phyloP scores from a whole-genome alignment of 2,797 vertebrate genomes.

The Rallus crepitans region DNA sequence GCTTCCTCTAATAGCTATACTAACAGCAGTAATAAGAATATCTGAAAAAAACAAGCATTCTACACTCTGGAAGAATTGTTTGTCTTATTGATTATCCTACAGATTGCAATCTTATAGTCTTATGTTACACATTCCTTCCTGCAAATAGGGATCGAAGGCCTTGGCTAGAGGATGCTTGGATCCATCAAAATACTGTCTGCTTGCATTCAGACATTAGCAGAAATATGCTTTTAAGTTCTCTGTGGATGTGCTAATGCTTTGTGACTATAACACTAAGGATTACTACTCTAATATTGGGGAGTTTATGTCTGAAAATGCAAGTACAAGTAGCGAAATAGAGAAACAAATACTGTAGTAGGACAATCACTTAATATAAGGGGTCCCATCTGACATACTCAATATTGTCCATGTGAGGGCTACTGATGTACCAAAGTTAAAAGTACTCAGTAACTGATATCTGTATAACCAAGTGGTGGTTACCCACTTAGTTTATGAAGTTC shows the following conservation, averaged over 20 bases:
- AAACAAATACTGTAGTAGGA: neutral
- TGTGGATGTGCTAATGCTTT: neutral
- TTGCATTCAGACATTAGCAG: neutral
- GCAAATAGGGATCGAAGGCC: neutral
- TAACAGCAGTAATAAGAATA: neutral
- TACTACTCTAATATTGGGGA: neutral
- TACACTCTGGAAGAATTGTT: neutral
- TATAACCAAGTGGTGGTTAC: neutral
- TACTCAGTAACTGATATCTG: neutral
- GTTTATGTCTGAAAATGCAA: neutral
- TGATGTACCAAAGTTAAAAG: neutral
- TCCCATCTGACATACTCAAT: accelerated
- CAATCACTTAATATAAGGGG: neutral
- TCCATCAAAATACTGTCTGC: neutral
- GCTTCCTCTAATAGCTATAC: neutral
- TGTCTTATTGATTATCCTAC: neutral
- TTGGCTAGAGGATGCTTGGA: neutral
- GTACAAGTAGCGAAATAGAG: neutral
- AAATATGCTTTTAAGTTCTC: neutral
- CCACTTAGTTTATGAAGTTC: neutral
- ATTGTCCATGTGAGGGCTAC: neutral
- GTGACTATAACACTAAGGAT: neutral
- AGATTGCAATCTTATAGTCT: neutral
- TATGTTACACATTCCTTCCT: neutral
- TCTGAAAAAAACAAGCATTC: neutral